Evolutionary conservation across 2,888 invertebrate species (phyloP).

Genomic region (Lagria hirta): DNA sequence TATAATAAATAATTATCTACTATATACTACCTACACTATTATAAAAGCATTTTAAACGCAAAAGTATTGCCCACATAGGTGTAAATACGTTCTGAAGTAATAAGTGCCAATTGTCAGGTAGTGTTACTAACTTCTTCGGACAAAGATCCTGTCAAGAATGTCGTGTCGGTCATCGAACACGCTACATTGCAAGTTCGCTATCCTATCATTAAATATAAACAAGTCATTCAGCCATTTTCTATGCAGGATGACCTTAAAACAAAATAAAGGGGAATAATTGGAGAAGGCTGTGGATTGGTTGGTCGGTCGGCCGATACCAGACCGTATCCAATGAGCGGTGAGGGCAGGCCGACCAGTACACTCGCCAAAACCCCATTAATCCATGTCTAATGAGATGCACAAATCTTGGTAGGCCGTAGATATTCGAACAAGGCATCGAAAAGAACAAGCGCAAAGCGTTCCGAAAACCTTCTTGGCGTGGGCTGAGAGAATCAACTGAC

Average conservation of each 20-base stretch:
- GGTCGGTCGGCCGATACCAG: conserved; percentile 38
- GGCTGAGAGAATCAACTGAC: too few species aligned
- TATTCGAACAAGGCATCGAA: conserved; percentile 9
- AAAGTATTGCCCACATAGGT: too few species aligned
- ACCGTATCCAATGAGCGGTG: conserved; percentile 38
- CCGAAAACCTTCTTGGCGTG: too few species aligned
- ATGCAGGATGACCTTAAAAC: conserved; percentile 51
- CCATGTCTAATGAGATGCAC: conserved; percentile 53
- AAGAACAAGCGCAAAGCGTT: too few species aligned
- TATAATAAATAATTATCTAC: too few species aligned
- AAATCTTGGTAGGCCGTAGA: conserved; percentile 25
- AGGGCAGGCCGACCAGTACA: conserved; percentile 45
- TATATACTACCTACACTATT: too few species aligned
- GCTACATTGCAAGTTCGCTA: conserved; percentile 3
- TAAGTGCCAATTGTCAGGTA: too few species aligned
- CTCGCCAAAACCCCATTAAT: conserved; percentile 50
- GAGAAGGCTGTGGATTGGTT: conserved; percentile 49
- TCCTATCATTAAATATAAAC: conserved; percentile 36
- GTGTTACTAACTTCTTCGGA: too few species aligned
- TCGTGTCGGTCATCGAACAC: conserved; percentile 7
- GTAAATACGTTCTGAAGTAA: too few species aligned
- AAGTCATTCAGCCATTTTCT: conserved; percentile 52
- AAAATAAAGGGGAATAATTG: conserved; percentile 53
- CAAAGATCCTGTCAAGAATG: too few species aligned
- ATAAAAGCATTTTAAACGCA: too few species aligned